Conservation (phyloP, 2,797 vertebrate genomes). For the Coendou prehensilis region DNA sequence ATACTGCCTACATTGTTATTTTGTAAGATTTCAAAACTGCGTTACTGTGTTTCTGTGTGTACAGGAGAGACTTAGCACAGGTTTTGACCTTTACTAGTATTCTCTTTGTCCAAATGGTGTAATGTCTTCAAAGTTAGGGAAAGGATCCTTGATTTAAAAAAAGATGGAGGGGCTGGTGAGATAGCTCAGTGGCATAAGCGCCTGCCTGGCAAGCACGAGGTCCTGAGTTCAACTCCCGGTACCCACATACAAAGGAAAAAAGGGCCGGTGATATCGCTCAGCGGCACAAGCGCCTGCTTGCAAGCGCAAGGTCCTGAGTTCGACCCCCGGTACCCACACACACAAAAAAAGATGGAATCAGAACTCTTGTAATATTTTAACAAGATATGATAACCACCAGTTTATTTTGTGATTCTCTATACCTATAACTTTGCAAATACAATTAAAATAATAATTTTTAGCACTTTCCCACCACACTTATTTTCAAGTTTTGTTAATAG, state of each 20-base stretch:
- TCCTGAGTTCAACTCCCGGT: too few species aligned
- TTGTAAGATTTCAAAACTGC: conserved; percentile 1
- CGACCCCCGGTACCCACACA: too few species aligned
- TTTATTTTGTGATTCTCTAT: conserved; percentile 59
- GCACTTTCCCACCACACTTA: not conserved
- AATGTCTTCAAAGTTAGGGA: conserved; percentile 31
- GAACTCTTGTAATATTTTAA: conserved; percentile 27
- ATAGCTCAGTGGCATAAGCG: too few species aligned
- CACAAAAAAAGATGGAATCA: not conserved
- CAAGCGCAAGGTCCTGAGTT: too few species aligned
- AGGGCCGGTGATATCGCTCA: too few species aligned
- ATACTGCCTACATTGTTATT: not conserved
- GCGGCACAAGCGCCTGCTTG: too few species aligned
- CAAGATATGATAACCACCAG: not conserved
- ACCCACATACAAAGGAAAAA: too few species aligned
- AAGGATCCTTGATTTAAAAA: conserved; percentile 26
- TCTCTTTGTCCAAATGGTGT: conserved; percentile 9
- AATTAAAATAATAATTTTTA: conserved; percentile 29
- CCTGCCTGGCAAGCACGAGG: too few species aligned
- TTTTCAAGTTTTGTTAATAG: conserved; percentile 39
- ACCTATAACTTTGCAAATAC: conserved; percentile 7
- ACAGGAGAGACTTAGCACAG: not conserved
- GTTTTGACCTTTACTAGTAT: not conserved
- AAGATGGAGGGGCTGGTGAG: not conserved
- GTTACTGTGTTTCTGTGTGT: not conserved